Evolutionary conservation across 2,888 invertebrate genomes (phyloP).

Genomic region (Ochlodes sylvanus): DNA sequence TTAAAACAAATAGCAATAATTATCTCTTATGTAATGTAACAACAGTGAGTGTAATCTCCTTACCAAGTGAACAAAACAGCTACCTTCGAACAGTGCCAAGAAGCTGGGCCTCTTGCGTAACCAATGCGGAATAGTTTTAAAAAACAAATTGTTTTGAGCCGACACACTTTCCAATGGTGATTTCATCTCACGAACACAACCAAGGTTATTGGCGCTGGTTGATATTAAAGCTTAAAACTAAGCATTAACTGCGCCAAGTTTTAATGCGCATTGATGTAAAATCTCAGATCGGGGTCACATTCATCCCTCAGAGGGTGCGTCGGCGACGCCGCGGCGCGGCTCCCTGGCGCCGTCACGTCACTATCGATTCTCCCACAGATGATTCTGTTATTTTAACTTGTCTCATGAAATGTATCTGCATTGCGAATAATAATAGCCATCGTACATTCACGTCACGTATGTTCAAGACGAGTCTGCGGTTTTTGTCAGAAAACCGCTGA

Average conservation of each 20-base stretch:
- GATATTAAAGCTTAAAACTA: background rate
- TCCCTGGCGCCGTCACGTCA: constrained; percentile 73
- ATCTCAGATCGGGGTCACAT: constrained; percentile 63
- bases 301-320: constrained; percentile 67
- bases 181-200: constrained; percentile 2
- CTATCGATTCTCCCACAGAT: constrained; percentile 68
- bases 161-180: background rate
- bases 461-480: constrained; percentile 5
- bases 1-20: too few relatives aligned
- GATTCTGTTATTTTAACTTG: constrained; percentile 34
- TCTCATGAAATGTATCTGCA: constrained; percentile 24
- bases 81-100: background rate
- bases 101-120: background rate
- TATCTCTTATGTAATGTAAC: too few relatives aligned
- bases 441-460: constrained; percentile 13
- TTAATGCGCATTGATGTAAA: constrained; percentile 43
- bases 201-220: constrained; percentile 10
- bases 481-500: background rate
- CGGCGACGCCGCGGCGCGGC: constrained; percentile 73
- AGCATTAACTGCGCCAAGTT: constrained; percentile 23
- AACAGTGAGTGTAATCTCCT: background rate
- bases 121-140: background rate
- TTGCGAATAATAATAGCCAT: constrained; percentile 26
- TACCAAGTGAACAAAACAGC: background rate
- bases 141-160: background rate